A percentile compares a stretch with the other conserved stretches of the same genome.
Conservation (phyloP, 2,113 vertebrate species). For the Toxotes jaculatrix region DNA sequence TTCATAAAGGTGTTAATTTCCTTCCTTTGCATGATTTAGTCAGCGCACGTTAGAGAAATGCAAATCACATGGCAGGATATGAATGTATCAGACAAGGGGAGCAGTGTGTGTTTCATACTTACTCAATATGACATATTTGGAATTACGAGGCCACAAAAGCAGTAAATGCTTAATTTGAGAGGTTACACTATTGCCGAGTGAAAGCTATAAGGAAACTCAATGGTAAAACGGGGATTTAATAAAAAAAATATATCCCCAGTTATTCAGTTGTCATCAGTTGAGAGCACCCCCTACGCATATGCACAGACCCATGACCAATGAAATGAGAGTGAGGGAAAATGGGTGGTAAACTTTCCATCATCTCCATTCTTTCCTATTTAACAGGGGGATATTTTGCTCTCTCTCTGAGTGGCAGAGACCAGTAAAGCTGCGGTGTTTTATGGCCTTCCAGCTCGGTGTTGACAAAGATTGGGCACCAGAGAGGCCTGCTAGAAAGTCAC, state of each 20-base stretch:
- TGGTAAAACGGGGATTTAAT: constrained; percentile 67
- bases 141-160: constrained; percentile 70
- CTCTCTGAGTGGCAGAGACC: constrained; percentile 64
- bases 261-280: constrained; percentile 71
- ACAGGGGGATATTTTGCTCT: constrained; percentile 71
- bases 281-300: constrained; percentile 53
- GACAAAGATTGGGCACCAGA: constrained; percentile 65
- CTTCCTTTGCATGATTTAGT: constrained; percentile 43
- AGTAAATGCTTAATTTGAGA: constrained; percentile 72
- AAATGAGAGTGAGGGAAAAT: constrained; percentile 69
- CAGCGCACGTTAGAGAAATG: constrained; percentile 43
- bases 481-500: constrained; percentile 61
- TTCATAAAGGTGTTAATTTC: constrained; percentile 65
- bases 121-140: constrained; percentile 55
- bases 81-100: constrained; percentile 55
- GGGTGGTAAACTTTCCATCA: constrained; percentile 77
- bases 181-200: constrained; percentile 49
- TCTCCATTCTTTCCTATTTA: constrained; percentile 74
- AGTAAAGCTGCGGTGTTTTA: constrained; percentile 77
- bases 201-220: constrained; percentile 53
- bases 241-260: constrained; percentile 55
- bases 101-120: constrained; percentile 55
- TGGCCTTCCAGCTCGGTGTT: constrained; percentile 51
- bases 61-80: constrained; percentile 61
- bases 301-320: constrained; percentile 73